These are phyloP conservation scores for Micropterix aruncella DNA, from an alignment of 2,888 invertebrate species.

Conservation along the genomic window DNA sequence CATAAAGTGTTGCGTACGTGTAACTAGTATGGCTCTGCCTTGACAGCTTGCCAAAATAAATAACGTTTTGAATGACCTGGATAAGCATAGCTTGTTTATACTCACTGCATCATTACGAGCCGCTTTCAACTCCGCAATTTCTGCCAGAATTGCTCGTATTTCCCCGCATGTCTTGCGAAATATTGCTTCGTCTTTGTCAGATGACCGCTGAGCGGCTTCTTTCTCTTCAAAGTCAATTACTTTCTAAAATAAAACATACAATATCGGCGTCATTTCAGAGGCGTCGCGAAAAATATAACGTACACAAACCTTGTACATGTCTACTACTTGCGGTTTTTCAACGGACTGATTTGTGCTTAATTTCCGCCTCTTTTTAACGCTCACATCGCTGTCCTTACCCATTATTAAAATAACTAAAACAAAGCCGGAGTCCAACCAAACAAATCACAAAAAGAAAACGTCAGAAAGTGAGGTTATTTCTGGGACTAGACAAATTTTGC, in stretches of 20 bases:
- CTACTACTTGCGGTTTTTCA: slow-evolving; percentile 29
- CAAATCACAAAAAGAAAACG: no score
- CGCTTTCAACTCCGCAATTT: slow-evolving; percentile 52
- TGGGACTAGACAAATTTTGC: no score
- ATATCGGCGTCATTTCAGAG: slow-evolving; percentile 1
- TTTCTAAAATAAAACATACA: slow-evolving; percentile 30
- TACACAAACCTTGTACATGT: slow-evolving; percentile 43
- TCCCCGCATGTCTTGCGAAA: slow-evolving; percentile 58
- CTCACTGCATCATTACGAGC: slow-evolving; percentile 40
- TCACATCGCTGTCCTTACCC: slow-evolving; percentile 32
- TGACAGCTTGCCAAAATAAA: no score
- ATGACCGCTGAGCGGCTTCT: slow-evolving; percentile 50
- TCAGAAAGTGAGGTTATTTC: no score
- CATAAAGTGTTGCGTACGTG: no score
- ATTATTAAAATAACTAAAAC: slow-evolving; percentile 17
- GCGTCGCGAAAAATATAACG: slow-evolving; percentile 3
- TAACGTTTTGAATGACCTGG: no score
- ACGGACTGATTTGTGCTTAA: slow-evolving; percentile 24
- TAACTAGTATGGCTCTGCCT: no score
- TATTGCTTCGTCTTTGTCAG: slow-evolving; percentile 50
- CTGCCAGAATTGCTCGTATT: slow-evolving; percentile 50
- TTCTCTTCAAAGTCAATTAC: slow-evolving; percentile 60
- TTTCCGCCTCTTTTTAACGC: slow-evolving; percentile 42
- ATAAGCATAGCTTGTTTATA: no score
- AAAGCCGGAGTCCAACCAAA: no score